These are phyloP conservation scores for Strongylocentrotus purpuratus DNA, from an alignment of 35 echinoderm and acorn worm genomes.

Conservation along the genomic window DNA sequence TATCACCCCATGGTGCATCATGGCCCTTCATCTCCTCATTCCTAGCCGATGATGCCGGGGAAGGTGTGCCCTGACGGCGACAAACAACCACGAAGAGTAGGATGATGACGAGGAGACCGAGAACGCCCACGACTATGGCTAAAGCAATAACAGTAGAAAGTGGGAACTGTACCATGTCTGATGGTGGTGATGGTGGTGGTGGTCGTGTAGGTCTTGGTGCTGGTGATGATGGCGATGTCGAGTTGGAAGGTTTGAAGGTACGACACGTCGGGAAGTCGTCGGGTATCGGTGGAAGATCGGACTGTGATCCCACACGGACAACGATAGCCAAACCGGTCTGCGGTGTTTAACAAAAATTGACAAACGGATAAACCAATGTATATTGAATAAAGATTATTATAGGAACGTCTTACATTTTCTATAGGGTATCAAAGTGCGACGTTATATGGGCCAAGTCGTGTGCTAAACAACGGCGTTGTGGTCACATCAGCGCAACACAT, in stretches of 20 bases:
- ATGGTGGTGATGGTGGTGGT: neutral
- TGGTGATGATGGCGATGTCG: neutral
- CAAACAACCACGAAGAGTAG: neutral
- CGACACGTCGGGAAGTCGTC: slow-evolving; percentile 53
- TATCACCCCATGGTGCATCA: neutral
- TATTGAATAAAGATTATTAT: no score
- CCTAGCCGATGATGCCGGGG: neutral
- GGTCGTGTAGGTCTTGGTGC: neutral
- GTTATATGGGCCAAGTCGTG: no score
- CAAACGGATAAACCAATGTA: neutral
- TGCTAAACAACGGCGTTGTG: no score
- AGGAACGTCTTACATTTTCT: no score
- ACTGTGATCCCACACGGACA: slow-evolving; percentile 41
- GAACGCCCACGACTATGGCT: neutral
- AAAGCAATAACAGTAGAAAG: neutral
- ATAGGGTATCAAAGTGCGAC: no score
- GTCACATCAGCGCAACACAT: no score
- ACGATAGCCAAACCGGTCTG: slow-evolving; percentile 53
- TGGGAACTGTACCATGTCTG: neutral
- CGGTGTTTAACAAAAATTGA: neutral
- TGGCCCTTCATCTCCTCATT: neutral
- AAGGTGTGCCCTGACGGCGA: neutral
- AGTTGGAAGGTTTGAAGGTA: neutral
- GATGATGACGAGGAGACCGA: slow-evolving; percentile 7
- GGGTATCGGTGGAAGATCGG: slow-evolving; percentile 49